Evolutionary conservation across 1,140 invertebrate species (phyloP), one percentile per base, ranked within the genome.

Genomic region (Campoletis sonorensis): DNA sequence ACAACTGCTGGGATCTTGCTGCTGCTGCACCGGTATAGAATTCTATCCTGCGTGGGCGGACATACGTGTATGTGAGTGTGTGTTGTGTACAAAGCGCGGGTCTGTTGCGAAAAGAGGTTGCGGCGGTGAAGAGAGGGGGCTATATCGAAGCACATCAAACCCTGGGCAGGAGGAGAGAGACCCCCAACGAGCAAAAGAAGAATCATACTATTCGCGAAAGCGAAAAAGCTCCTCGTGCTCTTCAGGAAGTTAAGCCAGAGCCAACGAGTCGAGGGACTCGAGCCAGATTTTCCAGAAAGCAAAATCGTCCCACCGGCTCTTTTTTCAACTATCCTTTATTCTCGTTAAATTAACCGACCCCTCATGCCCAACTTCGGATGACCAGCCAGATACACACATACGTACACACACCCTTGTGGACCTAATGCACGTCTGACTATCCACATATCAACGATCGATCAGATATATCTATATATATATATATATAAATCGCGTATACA

Each of bases 71-170:
- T 13, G 40, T 13, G 40, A 1, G 40, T 13, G 40, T 45, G 40
- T 45, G 30, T 30, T 21, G 54, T 58, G 54, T 58, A 1, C 40
- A 45, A n/a, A n/a, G n/a, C n/a, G 7, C 40, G 40, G 40, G 40
- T 45, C 11, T 45, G 40, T 13, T 13, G 40, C 1, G 40, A 45
- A 1, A 45, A 11, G 7, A 0, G 40, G 40, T 11, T 45, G 40
- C 37, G 37, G 37, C 37, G 40, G 40, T 1, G 23, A 1, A 11
- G 40, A 45, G 40, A 11, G 40, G 13, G 58, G 1, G 8, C 4
- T 54, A 54, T 78, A 78, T 78, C 76, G 76, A 67, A 33, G 76
- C 76, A 61, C 40, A 67, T 78, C 76, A 61, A 64, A 64, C 21
- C 61, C n/a, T 2, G 10, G 54, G 54, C 54, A n/a, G n/a, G n/a